Conservation (phyloP, 2,113 vertebrate species). For the Silurus meridionalis region DNA sequence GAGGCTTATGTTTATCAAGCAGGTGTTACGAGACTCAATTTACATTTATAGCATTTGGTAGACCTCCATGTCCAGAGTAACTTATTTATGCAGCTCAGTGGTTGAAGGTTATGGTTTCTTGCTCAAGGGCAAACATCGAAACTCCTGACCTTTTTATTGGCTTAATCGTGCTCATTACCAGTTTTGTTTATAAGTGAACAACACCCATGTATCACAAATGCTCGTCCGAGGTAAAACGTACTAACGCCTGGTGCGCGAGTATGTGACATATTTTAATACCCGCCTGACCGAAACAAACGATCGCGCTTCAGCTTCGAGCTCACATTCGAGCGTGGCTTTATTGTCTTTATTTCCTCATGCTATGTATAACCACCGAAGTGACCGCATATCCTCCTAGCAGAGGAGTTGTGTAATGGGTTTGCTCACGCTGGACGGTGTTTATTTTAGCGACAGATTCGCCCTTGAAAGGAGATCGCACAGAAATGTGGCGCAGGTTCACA, state of each 20-base stretch:
- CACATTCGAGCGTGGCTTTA: background rate
- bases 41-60: too few species aligned
- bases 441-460: background rate
- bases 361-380: background rate
- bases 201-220: background rate
- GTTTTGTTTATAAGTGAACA: background rate
- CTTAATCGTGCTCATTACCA: background rate
- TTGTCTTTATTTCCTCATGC: background rate
- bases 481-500: background rate
- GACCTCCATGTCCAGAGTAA: too few species aligned
- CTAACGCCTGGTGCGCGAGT: background rate
- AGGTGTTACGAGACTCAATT: slow-evolving; percentile 50
- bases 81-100: too few species aligned
- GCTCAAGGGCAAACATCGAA: too few species aligned
- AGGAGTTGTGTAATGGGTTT: background rate
- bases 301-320: too few species aligned
- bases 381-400: background rate
- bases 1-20: slow-evolving; percentile 20
- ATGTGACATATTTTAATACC: background rate
- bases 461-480: background rate
- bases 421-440: background rate
- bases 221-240: background rate
- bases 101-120: too few species aligned
- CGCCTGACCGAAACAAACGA: background rate
- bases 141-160: too few species aligned